Evolutionary conservation across 1,140 invertebrate genomes (phyloP), one percentile per base, ranked within the genome.

Genomic region (Planococcus citri): DNA sequence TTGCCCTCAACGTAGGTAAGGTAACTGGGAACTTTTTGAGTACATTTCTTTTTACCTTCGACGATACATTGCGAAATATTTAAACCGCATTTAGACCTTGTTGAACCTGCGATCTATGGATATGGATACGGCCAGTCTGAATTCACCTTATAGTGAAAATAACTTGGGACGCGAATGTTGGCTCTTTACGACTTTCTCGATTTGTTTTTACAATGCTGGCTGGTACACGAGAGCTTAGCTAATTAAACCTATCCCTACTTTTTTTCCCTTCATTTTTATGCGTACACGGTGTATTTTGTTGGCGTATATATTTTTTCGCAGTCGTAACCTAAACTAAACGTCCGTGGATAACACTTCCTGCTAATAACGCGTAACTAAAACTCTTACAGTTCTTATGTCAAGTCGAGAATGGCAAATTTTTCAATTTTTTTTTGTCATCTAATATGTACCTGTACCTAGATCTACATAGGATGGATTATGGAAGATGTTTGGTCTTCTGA

Each of bases 261-360:
- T 64, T 64, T 64, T 64, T 64, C 25, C 9, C 10, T 24, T 24
- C n/a, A n/a, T 27, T 24, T 17, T 27, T 64, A 27, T 25, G 25
- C 60, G 60, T 64, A 27, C 25, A 64, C 25, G 25, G 60, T 64
- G 10, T 64, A 64, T 64, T n/a, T 24, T 27, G 60, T 25, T 14
- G 10, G 21, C 22, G 60, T 20, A 20, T 22, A 60, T n/a, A n/a
- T n/a, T n/a, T 58, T 64, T 64, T 64, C 41, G 41, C 17, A 64
- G 12, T 64, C 60, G 20, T 64, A 25, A 64, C 14, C 60, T 17
- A 64, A 27, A 64, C 60, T 22, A 25, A 27, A 64, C 60, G 60
- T 64, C 60, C 60, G 60, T 64, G 60, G 60, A 27, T 64, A 64
- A 64, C 60, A 64, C 60, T 64, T 64, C 60, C 60, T 64, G 60